phyloP scores from a whole-genome alignment of 2,797 vertebrate genomes.

The Ctenosaura bakeri region DNA sequence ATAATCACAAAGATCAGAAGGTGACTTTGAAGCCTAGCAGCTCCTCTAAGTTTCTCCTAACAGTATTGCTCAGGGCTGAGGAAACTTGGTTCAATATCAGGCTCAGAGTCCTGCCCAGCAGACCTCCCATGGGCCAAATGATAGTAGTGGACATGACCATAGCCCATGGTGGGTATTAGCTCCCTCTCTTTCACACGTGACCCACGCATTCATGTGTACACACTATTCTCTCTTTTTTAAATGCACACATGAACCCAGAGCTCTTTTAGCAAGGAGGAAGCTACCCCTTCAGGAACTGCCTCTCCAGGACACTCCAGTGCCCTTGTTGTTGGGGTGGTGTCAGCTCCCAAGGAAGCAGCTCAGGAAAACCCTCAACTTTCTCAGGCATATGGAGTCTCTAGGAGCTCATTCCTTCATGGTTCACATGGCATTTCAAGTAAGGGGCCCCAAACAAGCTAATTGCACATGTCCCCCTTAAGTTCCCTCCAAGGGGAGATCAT shows the following conservation, averaged over 20 bases:
- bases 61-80: neutral
- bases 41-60: neutral
- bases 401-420: neutral
- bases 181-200: neutral
- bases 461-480: neutral
- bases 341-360: too few species aligned
- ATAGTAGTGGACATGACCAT: neutral
- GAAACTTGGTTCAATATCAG: neutral
- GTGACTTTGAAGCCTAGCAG: neutral
- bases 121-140: neutral
- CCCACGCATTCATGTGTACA: neutral
- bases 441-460: neutral
- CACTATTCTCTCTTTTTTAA: too few species aligned
- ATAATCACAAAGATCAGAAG: neutral
- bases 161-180: neutral
- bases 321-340: too few species aligned
- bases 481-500: neutral
- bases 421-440: neutral
- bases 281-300: neutral
- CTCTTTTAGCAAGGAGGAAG: neutral
- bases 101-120: neutral
- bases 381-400: neutral
- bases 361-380: too few species aligned
- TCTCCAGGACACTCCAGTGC: too few species aligned
- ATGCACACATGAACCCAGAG: neutral